These are phyloP conservation scores for Drosophila mettleri DNA, from an alignment of 2,888 invertebrate genomes.

Conservation along the genomic window DNA sequence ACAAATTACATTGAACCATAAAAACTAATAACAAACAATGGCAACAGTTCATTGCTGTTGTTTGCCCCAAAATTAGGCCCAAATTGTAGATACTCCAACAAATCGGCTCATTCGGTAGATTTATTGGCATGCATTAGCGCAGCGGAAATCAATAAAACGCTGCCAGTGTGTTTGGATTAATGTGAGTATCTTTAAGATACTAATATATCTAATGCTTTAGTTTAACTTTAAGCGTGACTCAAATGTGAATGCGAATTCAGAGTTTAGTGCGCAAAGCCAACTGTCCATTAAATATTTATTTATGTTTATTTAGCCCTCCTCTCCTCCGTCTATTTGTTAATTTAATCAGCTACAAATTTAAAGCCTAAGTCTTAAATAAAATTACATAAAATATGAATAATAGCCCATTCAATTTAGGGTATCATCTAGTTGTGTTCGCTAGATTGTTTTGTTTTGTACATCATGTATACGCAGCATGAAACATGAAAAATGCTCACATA, in stretches of 20 bases:
- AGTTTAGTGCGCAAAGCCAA: background rate
- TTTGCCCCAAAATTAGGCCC: conserved; percentile 43
- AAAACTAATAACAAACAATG: conserved; percentile 70
- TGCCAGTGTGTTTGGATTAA: background rate
- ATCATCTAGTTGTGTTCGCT: background rate
- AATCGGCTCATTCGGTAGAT: conserved; percentile 76
- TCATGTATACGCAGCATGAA: conserved; percentile 32
- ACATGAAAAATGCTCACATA: conserved; percentile 9
- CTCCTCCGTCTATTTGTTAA: no score
- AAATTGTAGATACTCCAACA: conserved; percentile 62
- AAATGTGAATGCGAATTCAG: background rate
- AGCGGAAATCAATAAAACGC: conserved; percentile 77
- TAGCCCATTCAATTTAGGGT: background rate
- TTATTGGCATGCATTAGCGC: conserved; percentile 74
- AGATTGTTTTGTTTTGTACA: background rate
- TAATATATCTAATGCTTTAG: conserved; percentile 19
- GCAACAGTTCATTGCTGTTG: conserved; percentile 75
- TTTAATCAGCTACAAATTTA: no score
- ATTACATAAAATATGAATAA: background rate
- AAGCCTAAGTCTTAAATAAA: background rate
- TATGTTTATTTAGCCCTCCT: no score
- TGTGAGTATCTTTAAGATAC: conserved; percentile 49
- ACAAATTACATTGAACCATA: conserved; percentile 73
- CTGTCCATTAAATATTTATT: background rate
- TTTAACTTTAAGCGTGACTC: conserved; percentile 25